These are phyloP conservation scores for Silurus lanzhouensis DNA, from an alignment of 2,797 vertebrate species.

Conservation along the genomic window DNA sequence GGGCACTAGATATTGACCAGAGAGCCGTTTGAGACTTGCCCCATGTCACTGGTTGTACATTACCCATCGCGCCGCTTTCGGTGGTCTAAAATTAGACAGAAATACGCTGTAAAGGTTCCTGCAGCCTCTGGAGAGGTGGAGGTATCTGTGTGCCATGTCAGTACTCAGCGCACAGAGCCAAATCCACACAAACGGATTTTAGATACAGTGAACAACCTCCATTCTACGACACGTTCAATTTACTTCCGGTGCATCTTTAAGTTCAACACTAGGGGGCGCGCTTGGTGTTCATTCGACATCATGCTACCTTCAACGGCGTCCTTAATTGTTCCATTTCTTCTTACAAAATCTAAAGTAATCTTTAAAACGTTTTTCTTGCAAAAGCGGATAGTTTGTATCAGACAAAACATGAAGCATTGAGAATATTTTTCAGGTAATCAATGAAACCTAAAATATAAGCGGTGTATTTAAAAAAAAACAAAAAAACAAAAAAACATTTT, in stretches of 20 bases:
- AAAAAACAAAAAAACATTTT: background rate
- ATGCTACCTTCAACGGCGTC: background rate
- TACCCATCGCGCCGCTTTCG: slow-evolving; percentile 57
- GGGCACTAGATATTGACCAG: background rate
- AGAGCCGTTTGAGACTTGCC: background rate
- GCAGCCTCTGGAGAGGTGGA: slow-evolving; percentile 73
- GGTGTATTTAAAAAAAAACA: background rate
- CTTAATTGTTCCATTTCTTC: too few relatives aligned
- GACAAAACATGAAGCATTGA: too few relatives aligned
- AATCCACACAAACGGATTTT: slow-evolving; percentile 27
- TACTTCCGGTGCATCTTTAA: slow-evolving; percentile 35
- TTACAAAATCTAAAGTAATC: too few relatives aligned
- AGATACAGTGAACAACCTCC: slow-evolving; percentile 33
- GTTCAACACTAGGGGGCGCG: slow-evolving; percentile 9
- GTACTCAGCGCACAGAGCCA: background rate
- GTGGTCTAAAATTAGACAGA: slow-evolving; percentile 57
- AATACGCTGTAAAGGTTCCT: slow-evolving; percentile 66
- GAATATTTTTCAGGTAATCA: too few relatives aligned
- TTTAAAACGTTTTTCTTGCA: too few relatives aligned
- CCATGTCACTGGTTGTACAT: slow-evolving; percentile 6
- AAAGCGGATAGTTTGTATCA: too few relatives aligned
- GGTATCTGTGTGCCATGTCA: slow-evolving; percentile 77
- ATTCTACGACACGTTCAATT: background rate
- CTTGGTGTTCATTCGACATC: background rate
- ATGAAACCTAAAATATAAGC: background rate